phyloP scores from a whole-genome alignment of 2,888 invertebrate species.

The Andrena bicolor region DNA sequence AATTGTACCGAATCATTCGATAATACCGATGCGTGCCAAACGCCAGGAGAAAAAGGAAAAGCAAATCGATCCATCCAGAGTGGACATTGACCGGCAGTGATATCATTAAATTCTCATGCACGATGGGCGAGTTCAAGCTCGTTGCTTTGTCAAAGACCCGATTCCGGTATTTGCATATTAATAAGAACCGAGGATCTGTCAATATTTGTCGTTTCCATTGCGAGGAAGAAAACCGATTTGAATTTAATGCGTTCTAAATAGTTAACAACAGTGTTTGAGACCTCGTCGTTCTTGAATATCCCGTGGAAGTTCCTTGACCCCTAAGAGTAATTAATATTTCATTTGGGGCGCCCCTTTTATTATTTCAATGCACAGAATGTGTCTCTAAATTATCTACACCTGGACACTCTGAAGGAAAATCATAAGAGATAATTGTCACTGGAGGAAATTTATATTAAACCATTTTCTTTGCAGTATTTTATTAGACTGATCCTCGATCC shows the following conservation, averaged over 20 bases:
- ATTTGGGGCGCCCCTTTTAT: neutral
- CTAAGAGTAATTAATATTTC: neutral
- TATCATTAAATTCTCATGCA: conserved; percentile 55
- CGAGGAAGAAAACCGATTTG: neutral
- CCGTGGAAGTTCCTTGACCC: conserved; percentile 5
- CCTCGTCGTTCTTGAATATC: neutral
- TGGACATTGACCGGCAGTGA: conserved; percentile 70
- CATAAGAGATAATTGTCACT: too few species aligned
- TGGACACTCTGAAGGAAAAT: neutral
- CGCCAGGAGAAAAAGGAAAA: conserved; percentile 49
- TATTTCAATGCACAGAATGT: neutral
- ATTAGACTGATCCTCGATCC: neutral
- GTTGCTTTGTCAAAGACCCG: conserved; percentile 5
- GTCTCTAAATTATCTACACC: neutral
- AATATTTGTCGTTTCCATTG: conserved; percentile 22
- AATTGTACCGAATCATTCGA: conserved; percentile 35
- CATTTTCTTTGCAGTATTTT: neutral
- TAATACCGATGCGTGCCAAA: conserved; percentile 37
- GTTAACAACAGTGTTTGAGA: neutral
- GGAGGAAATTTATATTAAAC: neutral
- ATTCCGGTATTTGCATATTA: conserved; percentile 8
- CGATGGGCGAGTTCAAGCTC: conserved; percentile 29
- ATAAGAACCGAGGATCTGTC: neutral
- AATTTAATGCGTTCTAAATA: conserved; percentile 15
- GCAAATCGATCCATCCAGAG: conserved; percentile 60